phyloP scores from a whole-genome alignment of 2,888 invertebrate genomes.

The Amphipyra berbera region DNA sequence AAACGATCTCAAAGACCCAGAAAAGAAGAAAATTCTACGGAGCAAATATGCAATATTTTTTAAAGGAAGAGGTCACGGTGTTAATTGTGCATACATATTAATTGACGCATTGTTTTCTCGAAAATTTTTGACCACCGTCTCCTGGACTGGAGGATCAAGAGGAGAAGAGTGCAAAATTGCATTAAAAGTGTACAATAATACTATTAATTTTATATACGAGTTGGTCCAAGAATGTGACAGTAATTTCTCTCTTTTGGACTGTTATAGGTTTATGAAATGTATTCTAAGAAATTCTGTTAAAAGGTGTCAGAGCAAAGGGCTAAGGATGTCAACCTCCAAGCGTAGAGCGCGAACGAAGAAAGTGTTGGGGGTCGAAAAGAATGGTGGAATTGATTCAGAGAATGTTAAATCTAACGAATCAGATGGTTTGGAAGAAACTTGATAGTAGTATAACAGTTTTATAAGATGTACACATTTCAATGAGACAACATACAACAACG shows the following conservation, averaged over 20 bases:
- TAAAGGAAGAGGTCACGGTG: constrained; percentile 7
- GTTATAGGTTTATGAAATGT: not conserved
- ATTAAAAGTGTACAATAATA: constrained; percentile 18
- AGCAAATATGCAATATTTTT: constrained; percentile 20
- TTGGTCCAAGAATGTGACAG: constrained; percentile 13
- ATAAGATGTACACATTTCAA: no score
- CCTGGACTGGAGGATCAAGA: constrained; percentile 28
- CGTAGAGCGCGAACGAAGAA: not conserved
- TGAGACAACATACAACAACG: no score
- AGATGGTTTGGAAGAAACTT: no score
- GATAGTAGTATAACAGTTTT: no score
- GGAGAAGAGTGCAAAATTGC: constrained; percentile 12
- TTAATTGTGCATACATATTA: constrained; percentile 14
- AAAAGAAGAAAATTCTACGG: constrained; percentile 4
- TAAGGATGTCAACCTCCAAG: constrained; percentile 15
- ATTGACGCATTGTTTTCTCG: constrained; percentile 22
- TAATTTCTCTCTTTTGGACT: constrained; percentile 13
- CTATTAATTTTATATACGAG: constrained; percentile 19
- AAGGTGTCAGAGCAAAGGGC: constrained; percentile 13
- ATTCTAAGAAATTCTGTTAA: constrained; percentile 17
- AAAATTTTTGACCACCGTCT: constrained; percentile 18
- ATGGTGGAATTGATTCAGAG: not conserved
- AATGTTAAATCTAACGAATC: not conserved
- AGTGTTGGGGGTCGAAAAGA: not conserved
- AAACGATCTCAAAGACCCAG: constrained; percentile 16